Conservation (phyloP, 92 coral and sea anemone species). For the Nematostella vectensis region DNA sequence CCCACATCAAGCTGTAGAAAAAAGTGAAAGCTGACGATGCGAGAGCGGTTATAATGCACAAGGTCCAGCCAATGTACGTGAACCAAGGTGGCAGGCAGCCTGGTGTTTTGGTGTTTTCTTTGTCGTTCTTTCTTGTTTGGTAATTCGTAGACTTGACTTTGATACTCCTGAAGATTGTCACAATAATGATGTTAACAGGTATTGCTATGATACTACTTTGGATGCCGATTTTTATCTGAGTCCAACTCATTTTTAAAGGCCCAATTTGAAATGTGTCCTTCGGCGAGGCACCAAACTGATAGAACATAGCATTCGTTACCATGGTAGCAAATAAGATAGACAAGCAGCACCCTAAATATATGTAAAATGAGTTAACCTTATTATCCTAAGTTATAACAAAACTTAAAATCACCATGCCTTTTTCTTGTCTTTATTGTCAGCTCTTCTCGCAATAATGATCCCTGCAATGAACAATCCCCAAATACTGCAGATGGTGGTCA, state of each 20-base stretch:
- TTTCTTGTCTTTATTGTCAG: conserved; percentile 53
- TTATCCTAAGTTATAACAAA: no score
- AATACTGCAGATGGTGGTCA: conserved; percentile 44
- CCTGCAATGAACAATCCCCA: conserved; percentile 42
- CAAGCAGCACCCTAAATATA: conserved; percentile 73
- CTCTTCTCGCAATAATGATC: conserved; percentile 54
- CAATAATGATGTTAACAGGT: conserved; percentile 73
- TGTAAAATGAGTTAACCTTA: no score
- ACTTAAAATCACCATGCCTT: no score
- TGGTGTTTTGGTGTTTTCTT: conserved; percentile 13
- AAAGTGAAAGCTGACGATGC: conserved; percentile 62
- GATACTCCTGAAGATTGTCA: conserved; percentile 63
- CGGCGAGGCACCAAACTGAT: conserved; percentile 68
- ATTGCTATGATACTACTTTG: conserved; percentile 83
- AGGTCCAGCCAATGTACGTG: conserved; percentile 61
- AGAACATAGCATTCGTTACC: conserved; percentile 91
- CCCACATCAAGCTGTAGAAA: conserved; percentile 89
- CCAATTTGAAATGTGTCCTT: conserved; percentile 65
- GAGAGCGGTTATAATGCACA: conserved; percentile 58
- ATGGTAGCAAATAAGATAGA: conserved; percentile 75
- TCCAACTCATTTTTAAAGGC: conserved; percentile 68
- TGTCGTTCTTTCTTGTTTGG: neutral
- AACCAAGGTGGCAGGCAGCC: conserved; percentile 76
- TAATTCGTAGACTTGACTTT: conserved; percentile 11
- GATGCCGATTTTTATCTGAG: conserved; percentile 79